Percentiles rank a stretch among this genome's conserved stretches.
phyloP scores from a whole-genome alignment of 2,797 vertebrate species.

The Hapalemur alaotrensis region DNA sequence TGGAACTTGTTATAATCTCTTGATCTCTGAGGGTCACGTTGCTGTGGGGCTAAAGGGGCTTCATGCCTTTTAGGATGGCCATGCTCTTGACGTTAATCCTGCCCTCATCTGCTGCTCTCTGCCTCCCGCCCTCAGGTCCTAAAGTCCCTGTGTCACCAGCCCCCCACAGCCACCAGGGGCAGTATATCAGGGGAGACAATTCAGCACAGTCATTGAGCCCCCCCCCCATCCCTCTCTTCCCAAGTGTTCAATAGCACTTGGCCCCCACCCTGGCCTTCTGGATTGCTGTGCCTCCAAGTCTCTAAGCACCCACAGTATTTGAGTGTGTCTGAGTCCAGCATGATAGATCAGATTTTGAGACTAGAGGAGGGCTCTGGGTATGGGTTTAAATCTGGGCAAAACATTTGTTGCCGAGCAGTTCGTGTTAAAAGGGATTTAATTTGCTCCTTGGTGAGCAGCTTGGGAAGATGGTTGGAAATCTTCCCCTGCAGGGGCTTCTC shows the following conservation, averaged over 20 bases:
- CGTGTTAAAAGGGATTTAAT: neutral
- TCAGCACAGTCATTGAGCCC: neutral
- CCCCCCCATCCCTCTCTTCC: neutral
- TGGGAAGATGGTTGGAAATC: neutral
- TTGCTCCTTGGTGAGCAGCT: neutral
- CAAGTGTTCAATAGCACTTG: neutral
- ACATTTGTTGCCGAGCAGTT: neutral
- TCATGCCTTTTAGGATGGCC: neutral
- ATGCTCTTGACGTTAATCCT: neutral
- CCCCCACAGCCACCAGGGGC: neutral
- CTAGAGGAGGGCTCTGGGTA: neutral
- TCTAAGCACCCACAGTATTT: fast-evolving
- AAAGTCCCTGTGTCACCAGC: neutral
- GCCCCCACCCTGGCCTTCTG: neutral
- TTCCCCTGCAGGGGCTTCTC: neutral
- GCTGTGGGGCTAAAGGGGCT: neutral
- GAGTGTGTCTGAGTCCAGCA: neutral
- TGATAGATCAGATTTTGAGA: neutral
- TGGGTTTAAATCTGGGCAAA: neutral
- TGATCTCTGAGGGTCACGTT: neutral
- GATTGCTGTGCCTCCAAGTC: neutral
- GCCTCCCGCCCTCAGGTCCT: neutral
- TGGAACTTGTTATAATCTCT: neutral
- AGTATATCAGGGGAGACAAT: neutral
- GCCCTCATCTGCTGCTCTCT: neutral